Evolutionary conservation across 2,113 vertebrate genomes (phyloP).

Genomic region (Alaudala cheleensis): DNA sequence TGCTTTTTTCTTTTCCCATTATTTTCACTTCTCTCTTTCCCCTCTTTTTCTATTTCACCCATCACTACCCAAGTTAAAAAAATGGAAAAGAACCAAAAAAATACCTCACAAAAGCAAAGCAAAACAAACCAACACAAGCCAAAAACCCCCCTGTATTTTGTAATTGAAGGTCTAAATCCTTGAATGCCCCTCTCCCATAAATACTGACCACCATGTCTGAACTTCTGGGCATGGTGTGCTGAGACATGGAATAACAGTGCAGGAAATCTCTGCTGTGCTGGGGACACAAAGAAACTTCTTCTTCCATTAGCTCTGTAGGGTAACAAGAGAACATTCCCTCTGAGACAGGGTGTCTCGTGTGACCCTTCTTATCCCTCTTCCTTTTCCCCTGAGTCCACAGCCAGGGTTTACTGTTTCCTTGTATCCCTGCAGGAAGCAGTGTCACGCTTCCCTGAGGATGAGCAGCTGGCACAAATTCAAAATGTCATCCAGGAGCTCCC

Average conservation of each 20-base stretch:
- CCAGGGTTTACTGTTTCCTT: background rate
- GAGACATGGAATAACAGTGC: background rate
- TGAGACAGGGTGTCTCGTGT: background rate
- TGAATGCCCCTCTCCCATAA: background rate
- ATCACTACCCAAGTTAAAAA: background rate
- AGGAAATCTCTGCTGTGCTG: background rate
- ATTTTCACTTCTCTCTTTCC: background rate
- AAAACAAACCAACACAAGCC: background rate
- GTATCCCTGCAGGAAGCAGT: constrained; percentile 78
- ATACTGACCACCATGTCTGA: background rate
- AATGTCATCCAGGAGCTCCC: constrained; percentile 92
- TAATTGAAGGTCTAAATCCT: background rate
- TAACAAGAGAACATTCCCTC: background rate
- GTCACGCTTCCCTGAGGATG: constrained; percentile 81
- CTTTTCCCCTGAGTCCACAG: background rate
- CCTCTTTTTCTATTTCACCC: background rate
- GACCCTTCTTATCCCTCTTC: constrained; percentile 20
- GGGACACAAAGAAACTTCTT: background rate
- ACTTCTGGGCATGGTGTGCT: accelerated
- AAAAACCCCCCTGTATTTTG: background rate
- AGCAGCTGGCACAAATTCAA: constrained; percentile 86
- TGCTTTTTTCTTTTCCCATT: background rate
- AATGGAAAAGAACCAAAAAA: background rate
- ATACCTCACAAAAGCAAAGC: background rate
- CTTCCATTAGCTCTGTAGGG: background rate